Conservation (phyloP, 2,113 vertebrate genomes). For the Pteruthius melanotis region DNA sequence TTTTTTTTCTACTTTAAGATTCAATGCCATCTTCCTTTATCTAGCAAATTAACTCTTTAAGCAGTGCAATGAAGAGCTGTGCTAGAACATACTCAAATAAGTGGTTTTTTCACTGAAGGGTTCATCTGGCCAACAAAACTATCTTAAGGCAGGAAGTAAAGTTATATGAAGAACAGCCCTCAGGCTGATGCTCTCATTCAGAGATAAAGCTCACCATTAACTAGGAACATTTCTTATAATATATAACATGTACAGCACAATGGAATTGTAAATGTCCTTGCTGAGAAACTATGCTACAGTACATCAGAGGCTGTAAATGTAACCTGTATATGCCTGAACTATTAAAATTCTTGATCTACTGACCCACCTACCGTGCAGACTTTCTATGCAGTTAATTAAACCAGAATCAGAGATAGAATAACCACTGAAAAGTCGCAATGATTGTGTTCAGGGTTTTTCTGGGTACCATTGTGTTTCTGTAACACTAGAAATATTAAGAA, state of each 20-base stretch:
- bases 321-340: accelerated
- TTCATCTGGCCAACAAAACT: not conserved
- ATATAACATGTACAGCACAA: not conserved
- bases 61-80: not conserved
- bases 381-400: not conserved
- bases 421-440: not conserved
- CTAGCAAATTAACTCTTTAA: not conserved
- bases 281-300: not conserved
- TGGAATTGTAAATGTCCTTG: not conserved
- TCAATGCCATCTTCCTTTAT: not conserved
- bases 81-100: not conserved
- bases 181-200: not conserved
- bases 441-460: not conserved
- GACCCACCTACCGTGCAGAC: not conserved
- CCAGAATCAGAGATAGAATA: not conserved
- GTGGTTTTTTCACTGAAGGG: not conserved
- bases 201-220: not conserved
- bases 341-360: not conserved
- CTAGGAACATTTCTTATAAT: not conserved
- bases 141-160: not conserved
- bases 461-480: not conserved
- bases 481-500: not conserved
- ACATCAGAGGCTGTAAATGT: not conserved
- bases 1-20: not conserved
- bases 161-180: not conserved